Base-by-base conservation (phyloP, 2,797 vertebrate species). In the Eulemur mongoz region DNA sequence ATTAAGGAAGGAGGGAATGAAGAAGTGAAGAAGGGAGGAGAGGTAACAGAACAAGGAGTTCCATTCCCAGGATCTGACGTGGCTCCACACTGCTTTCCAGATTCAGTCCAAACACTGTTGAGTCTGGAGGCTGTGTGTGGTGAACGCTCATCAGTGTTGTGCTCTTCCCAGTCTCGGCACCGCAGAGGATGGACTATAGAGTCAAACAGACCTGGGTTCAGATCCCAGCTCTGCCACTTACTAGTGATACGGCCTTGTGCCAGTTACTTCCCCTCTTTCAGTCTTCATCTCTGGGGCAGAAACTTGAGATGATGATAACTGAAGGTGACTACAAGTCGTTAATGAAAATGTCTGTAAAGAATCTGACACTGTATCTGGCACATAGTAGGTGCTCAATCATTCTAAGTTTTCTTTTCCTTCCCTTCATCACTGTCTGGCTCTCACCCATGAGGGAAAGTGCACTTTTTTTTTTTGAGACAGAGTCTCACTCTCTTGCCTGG, bases 91-190 rank as follows among this genome's bases (percentile, higher is more conserved):
- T 14, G 65, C 78, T 76, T 27, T 25, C n/a, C 87, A 61, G 57
- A 38, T 43, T 70, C 72, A 45, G 2, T 11, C 25, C 43, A 30
- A 40, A 52, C 10, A 43, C 27, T 0, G 10, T 20, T 59, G 14
- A 15, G 61, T 25, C 27, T 18, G 4, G 1, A 54, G 87, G 23
- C 54, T n/a, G 22, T 5, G 57, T 1, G 11, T 1, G 25, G 30
- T 43, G n/a, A 13, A 27, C 0, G 2, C 20, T 0, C 30, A 9
- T 0, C 5, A 3, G 18, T 13, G 40, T 0, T 6, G 45, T 25
- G 0, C 2, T 72, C 61, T 54, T 18, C 69, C 23, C 22, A 23
- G 50, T 7, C 67, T n/a, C 8, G 3, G 38, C 2, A 5, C 1
- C 4, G 13, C 6, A 13, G 25, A 25, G 72, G n/a, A 7, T 1